Base-by-base conservation (phyloP, 2,888 invertebrate species). In the Xestia xanthographa region DNA sequence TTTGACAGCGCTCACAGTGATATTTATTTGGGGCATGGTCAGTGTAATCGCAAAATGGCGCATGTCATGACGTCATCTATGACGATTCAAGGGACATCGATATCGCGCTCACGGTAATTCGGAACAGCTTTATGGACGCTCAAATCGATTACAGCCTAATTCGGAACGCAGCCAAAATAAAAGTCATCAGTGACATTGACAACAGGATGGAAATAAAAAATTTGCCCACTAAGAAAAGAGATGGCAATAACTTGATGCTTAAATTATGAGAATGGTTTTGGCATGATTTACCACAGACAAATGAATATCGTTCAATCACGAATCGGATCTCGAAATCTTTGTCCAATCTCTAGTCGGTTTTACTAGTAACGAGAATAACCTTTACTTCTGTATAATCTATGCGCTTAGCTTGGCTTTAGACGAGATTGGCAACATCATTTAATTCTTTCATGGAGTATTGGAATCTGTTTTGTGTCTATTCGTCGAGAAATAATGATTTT, bases 381-480 rank as follows among this genome's bases (percentile, higher is more conserved):
- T 34, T 60, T 60, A 20, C 20, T 8, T 60, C 29, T 60, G 34
- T 58, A 58, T 45, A 65, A 41, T 43, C 43, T 43, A 65, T 65
- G 65, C 11, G 6, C 53, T 53, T 26, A 12, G 53, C 29, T 69
- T 17, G 12, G 62, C 43, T 45, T n/a, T 34, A 22, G 6, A 34
- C 29, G 20, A 41, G 12, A 17, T n/a, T 79, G 66, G 80, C 81
- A 80, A 80, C 71, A 76, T 53, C 72, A 17, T 34, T 29, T 11
- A 58, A 62, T 78, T 48, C 62, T 63, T 58, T 76, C 50, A 82
- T 78, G 82, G 82, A 74, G 73, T 60, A 63, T 62, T 48, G 1
- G 38, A 63, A 62, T 80, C 68, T 80, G 74, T 84, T 72, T 83
- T 80, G 73, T 82, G 73, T 82, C 50, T 41, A 41, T 0, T 34